Conservation (phyloP, 2,113 vertebrate genomes). For the Carollia perspicillata region DNA sequence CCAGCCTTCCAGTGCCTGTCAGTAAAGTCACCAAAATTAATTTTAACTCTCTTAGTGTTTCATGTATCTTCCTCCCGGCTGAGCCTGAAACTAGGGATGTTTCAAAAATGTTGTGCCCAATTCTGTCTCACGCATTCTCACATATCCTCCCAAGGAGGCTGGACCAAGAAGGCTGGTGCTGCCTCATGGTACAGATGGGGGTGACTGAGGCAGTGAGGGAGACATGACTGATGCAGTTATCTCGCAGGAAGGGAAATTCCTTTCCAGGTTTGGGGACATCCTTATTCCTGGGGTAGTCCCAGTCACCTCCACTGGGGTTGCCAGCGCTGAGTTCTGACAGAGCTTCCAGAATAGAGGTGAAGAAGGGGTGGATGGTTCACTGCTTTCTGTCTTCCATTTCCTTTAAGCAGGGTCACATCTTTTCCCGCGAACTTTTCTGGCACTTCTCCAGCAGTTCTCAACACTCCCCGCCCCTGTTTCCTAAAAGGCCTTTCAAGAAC, state of each 20-base stretch:
- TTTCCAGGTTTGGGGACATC: neutral
- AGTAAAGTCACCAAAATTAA: neutral
- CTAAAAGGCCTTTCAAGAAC: constrained; percentile 54
- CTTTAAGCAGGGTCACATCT: neutral
- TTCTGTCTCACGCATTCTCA: neutral
- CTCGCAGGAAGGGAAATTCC: neutral
- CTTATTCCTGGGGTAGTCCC: neutral
- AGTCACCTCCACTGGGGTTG: neutral
- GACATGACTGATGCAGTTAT: neutral
- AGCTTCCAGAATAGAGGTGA: neutral
- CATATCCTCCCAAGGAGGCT: neutral
- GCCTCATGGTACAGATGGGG: neutral
- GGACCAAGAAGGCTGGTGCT: neutral
- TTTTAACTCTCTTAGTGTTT: neutral
- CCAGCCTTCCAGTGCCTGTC: neutral
- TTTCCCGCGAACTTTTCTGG: neutral
- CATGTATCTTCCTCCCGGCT: neutral
- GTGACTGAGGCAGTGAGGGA: neutral
- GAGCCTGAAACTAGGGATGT: neutral
- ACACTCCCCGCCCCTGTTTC: neutral
- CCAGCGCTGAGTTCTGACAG: neutral
- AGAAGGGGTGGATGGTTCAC: neutral
- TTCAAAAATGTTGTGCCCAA: neutral
- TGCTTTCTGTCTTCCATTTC: neutral
- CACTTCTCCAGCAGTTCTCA: neutral